Conservation (phyloP, 2,113 vertebrate species). For the Tiliqua scincoides region DNA sequence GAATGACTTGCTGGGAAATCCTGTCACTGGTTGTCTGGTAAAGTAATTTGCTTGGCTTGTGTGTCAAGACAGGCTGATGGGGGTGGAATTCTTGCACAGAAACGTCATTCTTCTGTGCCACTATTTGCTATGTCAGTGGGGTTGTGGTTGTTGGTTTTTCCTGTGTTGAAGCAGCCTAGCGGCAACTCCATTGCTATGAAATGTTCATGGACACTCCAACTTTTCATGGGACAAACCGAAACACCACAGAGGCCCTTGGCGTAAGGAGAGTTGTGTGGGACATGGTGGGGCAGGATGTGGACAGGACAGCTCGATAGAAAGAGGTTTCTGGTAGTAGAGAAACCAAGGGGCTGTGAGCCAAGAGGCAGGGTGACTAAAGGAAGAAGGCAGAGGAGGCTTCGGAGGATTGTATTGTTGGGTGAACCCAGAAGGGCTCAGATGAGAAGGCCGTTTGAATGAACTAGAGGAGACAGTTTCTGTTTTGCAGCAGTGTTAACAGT, state of each 20-base stretch:
- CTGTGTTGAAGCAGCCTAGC: background rate
- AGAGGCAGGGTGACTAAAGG: background rate
- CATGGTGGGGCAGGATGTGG: no score
- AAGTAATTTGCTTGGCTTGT: background rate
- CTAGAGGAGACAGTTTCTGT: no score
- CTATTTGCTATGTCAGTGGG: background rate
- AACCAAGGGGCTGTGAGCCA: background rate
- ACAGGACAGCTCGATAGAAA: background rate
- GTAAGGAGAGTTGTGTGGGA: background rate
- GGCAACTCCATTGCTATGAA: background rate
- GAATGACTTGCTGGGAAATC: constrained; percentile 25
- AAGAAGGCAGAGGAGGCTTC: background rate
- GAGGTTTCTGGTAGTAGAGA: background rate
- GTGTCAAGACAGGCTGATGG: background rate
- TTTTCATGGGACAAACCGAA: background rate
- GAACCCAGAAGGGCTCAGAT: no score
- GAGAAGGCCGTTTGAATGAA: no score
- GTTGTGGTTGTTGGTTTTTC: background rate
- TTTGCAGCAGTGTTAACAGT: no score
- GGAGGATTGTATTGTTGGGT: no score
- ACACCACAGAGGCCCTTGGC: background rate
- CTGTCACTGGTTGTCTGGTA: background rate
- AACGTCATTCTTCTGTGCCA: background rate
- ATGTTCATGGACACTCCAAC: background rate
- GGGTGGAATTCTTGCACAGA: background rate